A percentile compares a stretch with the other conserved stretches of the same genome.
phyloP scores from a whole-genome alignment of 2,797 vertebrate genomes.

The Tamandua tetradactyla region DNA sequence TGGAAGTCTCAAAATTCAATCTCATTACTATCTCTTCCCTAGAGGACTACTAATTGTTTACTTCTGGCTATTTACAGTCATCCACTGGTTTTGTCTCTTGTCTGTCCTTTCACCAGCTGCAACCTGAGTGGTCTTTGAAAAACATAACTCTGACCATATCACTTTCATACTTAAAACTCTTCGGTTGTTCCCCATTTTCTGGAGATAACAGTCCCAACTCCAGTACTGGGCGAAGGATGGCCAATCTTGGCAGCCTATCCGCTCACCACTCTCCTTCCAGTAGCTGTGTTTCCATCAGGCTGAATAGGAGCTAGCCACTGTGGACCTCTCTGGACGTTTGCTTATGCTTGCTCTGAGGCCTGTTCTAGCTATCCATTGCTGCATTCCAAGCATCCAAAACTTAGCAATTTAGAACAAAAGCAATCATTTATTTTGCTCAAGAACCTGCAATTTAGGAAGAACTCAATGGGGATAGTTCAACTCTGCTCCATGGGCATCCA shows the following conservation, averaged over 20 bases:
- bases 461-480: neutral
- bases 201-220: too few relatives aligned
- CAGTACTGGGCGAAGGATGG: fast-evolving
- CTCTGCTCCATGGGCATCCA: fast-evolving
- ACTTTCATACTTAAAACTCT: neutral
- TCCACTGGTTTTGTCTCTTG: neutral
- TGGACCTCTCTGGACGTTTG: neutral
- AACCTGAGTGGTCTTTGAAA: neutral
- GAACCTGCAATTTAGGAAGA: neutral
- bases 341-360: neutral
- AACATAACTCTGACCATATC: neutral
- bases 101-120: neutral
- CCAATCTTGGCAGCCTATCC: neutral
- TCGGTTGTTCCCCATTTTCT: too few relatives aligned
- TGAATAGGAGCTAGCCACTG: neutral
- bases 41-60: neutral
- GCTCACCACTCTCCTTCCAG: neutral
- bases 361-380: neutral
- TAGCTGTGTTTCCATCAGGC: neutral
- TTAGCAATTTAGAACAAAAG: neutral
- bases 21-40: neutral
- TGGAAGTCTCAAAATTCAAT: fast-evolving
- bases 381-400: neutral
- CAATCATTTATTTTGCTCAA: neutral
- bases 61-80: neutral